Evolutionary conservation across 2,113 vertebrate species (phyloP).

Genomic region (Chunga burmeisteri): DNA sequence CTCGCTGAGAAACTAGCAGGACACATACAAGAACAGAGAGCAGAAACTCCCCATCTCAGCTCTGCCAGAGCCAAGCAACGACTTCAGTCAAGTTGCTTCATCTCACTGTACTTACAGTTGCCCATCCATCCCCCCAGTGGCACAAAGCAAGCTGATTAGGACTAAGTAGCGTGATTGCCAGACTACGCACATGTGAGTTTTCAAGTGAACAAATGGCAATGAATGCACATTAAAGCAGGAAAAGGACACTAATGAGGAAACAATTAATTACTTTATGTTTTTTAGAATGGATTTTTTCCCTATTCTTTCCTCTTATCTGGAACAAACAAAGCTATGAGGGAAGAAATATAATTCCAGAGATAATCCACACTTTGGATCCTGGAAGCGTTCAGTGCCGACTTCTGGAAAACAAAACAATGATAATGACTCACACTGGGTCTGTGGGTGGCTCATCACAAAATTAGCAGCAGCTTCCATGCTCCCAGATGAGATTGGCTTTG

Average conservation of each 20-base stretch:
- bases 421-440: constrained; percentile 29
- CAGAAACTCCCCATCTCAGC: neutral
- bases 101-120: neutral
- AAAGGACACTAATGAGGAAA: neutral
- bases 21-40: neutral
- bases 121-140: neutral
- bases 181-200: neutral
- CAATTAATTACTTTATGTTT: neutral
- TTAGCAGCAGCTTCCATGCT: constrained; percentile 62
- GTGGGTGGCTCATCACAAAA: constrained; percentile 53
- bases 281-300: neutral
- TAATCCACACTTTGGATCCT: constrained; percentile 15
- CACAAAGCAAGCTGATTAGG: neutral
- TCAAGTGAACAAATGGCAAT: neutral
- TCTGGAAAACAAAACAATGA: constrained; percentile 60
- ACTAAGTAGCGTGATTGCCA: accelerated
- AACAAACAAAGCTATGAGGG: neutral
- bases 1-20: accelerated
- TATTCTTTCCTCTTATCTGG: constrained; percentile 1
- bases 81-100: neutral
- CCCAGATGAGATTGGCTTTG: constrained; percentile 54
- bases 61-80: neutral
- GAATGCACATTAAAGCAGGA: constrained; percentile 1
- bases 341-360: constrained; percentile 32
- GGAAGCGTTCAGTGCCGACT: neutral